Conservation (phyloP, 1,140 invertebrate species). For the Drosophila oshimai region DNA sequence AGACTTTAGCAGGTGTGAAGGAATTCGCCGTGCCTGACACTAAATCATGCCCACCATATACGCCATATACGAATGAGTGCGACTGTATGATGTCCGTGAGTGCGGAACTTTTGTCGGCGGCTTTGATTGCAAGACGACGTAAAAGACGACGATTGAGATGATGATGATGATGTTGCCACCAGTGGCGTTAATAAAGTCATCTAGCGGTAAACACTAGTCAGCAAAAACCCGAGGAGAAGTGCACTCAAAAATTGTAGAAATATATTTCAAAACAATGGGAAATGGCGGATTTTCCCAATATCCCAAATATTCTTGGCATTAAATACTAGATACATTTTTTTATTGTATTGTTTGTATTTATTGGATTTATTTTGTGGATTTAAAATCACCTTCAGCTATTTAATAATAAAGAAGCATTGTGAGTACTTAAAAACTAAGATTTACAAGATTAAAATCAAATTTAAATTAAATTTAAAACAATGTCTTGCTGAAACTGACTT, state of each 20-base stretch:
- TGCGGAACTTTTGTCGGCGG: slow-evolving; percentile 42
- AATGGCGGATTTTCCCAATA: too few relatives aligned
- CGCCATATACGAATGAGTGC: slow-evolving; percentile 8
- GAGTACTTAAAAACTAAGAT: too few relatives aligned
- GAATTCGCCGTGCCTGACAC: slow-evolving; percentile 65
- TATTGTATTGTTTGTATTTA: too few relatives aligned
- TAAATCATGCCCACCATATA: slow-evolving; percentile 62
- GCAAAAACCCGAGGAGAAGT: not conserved
- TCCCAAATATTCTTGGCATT: too few relatives aligned
- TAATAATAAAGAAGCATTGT: too few relatives aligned
- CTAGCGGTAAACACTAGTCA: slow-evolving; percentile 60
- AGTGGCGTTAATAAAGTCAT: slow-evolving; percentile 74
- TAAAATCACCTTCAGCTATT: too few relatives aligned
- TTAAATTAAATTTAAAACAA: too few relatives aligned
- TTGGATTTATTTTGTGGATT: too few relatives aligned
- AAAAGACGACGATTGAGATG: slow-evolving; percentile 1
- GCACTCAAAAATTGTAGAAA: not conserved
- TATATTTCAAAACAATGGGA: not conserved
- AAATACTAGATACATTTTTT: too few relatives aligned
- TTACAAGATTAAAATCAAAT: too few relatives aligned
- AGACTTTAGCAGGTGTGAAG: slow-evolving; percentile 74
- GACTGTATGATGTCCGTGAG: slow-evolving; percentile 42
- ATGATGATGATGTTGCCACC: slow-evolving; percentile 46
- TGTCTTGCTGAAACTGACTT: too few relatives aligned
- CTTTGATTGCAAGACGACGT: slow-evolving; percentile 67